A percentile compares a stretch with the other conserved stretches of the same genome.
phyloP scores from a whole-genome alignment of 64 coral and sea anemone genomes.

The Orbicella faveolata region DNA sequence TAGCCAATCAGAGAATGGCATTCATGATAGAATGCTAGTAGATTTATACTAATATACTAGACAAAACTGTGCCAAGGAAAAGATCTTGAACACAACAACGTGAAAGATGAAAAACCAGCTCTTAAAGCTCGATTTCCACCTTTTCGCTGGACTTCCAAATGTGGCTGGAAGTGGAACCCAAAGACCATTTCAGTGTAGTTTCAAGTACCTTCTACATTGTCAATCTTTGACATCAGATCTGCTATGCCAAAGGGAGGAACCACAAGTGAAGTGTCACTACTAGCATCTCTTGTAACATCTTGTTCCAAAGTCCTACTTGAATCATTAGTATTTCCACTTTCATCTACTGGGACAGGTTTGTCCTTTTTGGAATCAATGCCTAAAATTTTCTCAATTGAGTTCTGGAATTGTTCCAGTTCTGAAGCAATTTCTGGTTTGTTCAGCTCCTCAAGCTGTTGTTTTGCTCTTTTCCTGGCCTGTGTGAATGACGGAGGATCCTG shows the following conservation, averaged over 20 bases:
- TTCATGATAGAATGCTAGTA: no score
- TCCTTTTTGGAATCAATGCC: constrained; percentile 53
- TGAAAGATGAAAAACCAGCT: no score
- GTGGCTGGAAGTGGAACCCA: no score
- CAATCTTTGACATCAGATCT: background rate
- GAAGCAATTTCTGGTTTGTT: constrained; percentile 84
- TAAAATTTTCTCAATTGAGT: constrained; percentile 77
- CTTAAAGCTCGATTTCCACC: no score
- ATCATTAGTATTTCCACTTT: constrained; percentile 3
- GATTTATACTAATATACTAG: no score
- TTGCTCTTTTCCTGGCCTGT: constrained; percentile 76
- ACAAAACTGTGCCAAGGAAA: no score
- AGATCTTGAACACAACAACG: no score
- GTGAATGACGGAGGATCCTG: constrained; percentile 98
- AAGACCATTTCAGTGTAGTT: no score
- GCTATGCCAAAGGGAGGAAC: background rate
- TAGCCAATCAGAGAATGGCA: no score
- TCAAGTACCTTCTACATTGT: background rate
- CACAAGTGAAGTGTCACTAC: background rate
- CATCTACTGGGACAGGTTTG: no score
- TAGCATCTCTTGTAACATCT: background rate
- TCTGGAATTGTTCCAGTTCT: constrained; percentile 66
- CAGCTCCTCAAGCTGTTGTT: constrained; percentile 88
- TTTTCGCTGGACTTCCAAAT: no score
- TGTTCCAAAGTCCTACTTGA: background rate